Conservation (phyloP, 30 jellyfish, hydroid and myxozoan genomes). For the Hydra vulgaris region DNA sequence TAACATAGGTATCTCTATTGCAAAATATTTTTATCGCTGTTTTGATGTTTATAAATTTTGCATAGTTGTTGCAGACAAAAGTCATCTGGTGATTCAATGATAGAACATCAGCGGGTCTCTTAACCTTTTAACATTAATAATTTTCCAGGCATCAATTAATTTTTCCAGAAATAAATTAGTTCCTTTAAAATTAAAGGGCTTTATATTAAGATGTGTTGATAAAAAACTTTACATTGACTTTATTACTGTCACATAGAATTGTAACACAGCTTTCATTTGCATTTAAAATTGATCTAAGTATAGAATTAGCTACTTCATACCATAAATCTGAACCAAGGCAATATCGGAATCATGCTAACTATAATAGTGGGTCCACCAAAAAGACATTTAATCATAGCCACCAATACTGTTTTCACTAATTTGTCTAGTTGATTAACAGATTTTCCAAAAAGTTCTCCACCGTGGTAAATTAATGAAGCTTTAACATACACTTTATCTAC, state of each 20-base stretch:
- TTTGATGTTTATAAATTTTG: too few relatives aligned
- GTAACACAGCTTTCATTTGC: not conserved
- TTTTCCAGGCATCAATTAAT: too few relatives aligned
- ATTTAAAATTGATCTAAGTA: not conserved
- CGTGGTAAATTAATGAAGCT: not conserved
- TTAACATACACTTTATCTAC: not conserved
- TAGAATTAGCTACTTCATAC: not conserved
- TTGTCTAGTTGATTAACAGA: not conserved
- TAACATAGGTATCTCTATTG: too few relatives aligned
- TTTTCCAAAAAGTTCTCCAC: not conserved
- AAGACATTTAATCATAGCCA: not conserved
- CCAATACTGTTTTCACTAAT: not conserved
- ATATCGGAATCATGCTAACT: not conserved
- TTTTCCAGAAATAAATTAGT: too few relatives aligned
- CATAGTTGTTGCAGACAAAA: too few relatives aligned
- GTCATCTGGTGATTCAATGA: too few relatives aligned
- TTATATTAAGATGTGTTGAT: too few relatives aligned
- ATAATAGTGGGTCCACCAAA: not conserved
- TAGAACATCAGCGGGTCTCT: too few relatives aligned
- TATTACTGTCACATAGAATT: not conserved
- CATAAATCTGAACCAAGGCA: not conserved
- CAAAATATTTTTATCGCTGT: too few relatives aligned
- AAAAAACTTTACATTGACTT: too few relatives aligned
- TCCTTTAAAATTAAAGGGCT: too few relatives aligned
- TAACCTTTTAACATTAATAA: too few relatives aligned